These are phyloP conservation scores for Aporophyla lueneburgensis DNA, from an alignment of 2,888 invertebrate genomes.

Conservation along the genomic window DNA sequence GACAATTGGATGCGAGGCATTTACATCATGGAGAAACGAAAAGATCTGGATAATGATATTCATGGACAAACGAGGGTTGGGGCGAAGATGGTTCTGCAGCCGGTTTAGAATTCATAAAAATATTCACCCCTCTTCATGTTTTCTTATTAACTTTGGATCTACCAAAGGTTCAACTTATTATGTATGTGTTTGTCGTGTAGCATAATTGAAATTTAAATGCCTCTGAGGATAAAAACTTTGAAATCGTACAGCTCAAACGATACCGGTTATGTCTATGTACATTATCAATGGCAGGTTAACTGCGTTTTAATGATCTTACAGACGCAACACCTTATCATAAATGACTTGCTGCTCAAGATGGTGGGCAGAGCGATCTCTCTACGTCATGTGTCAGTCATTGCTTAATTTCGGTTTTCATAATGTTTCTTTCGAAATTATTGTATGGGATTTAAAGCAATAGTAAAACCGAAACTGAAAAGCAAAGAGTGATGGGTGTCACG, in stretches of 20 bases:
- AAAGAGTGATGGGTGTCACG: neutral
- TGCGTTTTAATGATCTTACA: conserved; percentile 45
- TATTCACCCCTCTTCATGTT: conserved; percentile 2
- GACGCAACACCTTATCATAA: conserved; percentile 24
- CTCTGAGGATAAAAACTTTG: conserved; percentile 4
- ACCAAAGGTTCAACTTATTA: neutral
- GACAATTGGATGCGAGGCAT: conserved; percentile 51
- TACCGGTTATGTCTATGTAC: conserved; percentile 18
- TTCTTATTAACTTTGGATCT: neutral
- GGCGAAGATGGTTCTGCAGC: neutral
- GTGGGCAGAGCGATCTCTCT: neutral
- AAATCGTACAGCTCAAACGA: conserved; percentile 10
- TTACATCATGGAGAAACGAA: conserved; percentile 20
- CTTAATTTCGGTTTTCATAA: neutral
- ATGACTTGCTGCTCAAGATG: conserved; percentile 32
- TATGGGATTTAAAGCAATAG: neutral
- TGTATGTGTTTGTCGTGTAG: neutral
- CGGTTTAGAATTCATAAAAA: conserved; percentile 31
- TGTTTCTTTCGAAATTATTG: neutral
- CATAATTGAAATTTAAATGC: conserved; percentile 24
- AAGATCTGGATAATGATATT: conserved; percentile 15
- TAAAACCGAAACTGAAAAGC: neutral
- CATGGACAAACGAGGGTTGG: conserved; percentile 5
- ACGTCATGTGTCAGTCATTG: neutral
- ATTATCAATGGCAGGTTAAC: conserved; percentile 30